phyloP scores from a whole-genome alignment of 1,140 invertebrate genomes.

The Ceratitis capitata region DNA sequence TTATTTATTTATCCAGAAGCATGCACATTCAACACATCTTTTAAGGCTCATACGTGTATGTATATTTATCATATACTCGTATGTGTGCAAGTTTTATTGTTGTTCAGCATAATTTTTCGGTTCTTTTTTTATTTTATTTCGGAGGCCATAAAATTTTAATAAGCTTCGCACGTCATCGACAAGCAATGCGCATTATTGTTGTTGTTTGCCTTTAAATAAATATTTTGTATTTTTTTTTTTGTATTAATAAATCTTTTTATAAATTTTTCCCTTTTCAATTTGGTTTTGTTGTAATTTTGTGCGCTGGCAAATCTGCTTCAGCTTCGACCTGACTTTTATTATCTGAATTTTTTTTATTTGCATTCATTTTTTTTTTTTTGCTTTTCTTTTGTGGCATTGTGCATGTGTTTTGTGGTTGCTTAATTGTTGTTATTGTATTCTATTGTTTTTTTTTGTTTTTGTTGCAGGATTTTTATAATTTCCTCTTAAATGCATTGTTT shows the following conservation, averaged over 20 bases:
- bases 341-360: neutral
- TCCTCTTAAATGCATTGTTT: neutral
- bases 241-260: too few relatives aligned
- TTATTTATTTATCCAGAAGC: too few relatives aligned
- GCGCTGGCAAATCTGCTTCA: too few relatives aligned
- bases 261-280: neutral
- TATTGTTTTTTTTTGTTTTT: neutral
- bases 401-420: neutral
- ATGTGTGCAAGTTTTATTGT: too few relatives aligned
- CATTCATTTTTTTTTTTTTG: neutral
- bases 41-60: neutral
- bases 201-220: neutral
- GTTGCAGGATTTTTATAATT: neutral
- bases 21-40: too few relatives aligned
- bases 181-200: neutral
- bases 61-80: neutral
- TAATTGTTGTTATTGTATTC: neutral
- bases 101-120: neutral
- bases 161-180: slow-evolving; percentile 18
- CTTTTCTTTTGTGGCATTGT: neutral
- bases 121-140: neutral
- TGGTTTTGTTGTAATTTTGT: too few relatives aligned
- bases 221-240: neutral
- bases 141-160: slow-evolving; percentile 25
- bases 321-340: neutral